Conservation (phyloP, 2,113 vertebrate species). For the Heterochromis multidens region DNA sequence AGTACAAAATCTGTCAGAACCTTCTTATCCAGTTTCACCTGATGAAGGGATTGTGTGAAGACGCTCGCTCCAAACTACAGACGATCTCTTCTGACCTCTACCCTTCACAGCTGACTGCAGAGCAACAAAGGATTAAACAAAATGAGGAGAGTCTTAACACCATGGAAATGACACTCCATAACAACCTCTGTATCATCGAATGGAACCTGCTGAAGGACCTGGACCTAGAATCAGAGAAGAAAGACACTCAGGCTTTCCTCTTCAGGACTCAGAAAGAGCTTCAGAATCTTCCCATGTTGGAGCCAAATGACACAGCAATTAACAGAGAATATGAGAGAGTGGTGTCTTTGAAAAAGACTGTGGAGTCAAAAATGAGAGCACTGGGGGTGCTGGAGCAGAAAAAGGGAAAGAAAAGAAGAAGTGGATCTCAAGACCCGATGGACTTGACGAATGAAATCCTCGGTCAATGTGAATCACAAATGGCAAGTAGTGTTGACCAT, state of each 20-base stretch:
- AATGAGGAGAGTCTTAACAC: conserved; percentile 60
- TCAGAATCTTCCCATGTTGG: conserved; percentile 60
- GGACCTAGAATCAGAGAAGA: conserved; percentile 68
- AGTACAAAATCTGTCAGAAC: conserved; percentile 68
- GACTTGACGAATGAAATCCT: conserved; percentile 65
- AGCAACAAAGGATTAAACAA: conserved; percentile 72
- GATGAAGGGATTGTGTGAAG: conserved; percentile 66
- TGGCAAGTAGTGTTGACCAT: conserved; percentile 73
- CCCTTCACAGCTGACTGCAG: conserved; percentile 72
- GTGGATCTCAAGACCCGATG: conserved; percentile 42
- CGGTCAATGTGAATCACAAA: conserved; percentile 69
- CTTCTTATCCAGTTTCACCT: conserved; percentile 75
- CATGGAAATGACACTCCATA: conserved; percentile 64
- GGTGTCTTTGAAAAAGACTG: conserved; percentile 71
- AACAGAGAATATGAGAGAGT: conserved; percentile 71
- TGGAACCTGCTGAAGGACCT: conserved; percentile 55
- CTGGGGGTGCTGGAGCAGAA: conserved; percentile 63
- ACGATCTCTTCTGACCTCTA: conserved; percentile 70
- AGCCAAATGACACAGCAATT: conserved; percentile 65
- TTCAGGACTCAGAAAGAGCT: conserved; percentile 68
- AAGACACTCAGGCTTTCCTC: conserved; percentile 65
- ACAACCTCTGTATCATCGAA: conserved; percentile 68
- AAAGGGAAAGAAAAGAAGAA: conserved; percentile 31
- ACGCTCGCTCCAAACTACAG: conserved; percentile 70
- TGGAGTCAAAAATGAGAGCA: conserved; percentile 71